Base-by-base conservation (phyloP, 2,888 invertebrate species). In the Spilarctia lutea region DNA sequence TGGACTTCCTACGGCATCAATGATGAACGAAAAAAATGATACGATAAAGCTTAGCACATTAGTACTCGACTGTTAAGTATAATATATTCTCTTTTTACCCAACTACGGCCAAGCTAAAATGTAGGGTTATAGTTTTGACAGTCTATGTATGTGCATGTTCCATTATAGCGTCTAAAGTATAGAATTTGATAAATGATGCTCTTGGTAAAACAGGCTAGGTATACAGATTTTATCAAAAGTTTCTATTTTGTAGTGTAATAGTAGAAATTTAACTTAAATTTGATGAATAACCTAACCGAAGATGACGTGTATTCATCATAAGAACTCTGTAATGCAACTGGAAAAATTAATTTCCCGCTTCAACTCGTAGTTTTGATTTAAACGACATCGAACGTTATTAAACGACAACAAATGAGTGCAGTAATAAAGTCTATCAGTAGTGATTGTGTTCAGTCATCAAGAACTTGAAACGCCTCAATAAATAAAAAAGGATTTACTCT, bases 401-500 rank as follows among this genome's bases (percentile, higher is more conserved):
- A 65, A 39, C 52, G 27, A 30, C 48, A 63, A 42, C 68, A 56
- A 77, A 68, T 75, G 66, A 73, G 39, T 73, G 56, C 0, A 71
- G 27, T n/a, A 75, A 79, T 71, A 72, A 75, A 78, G 39, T 70
- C 45, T 68, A 72, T 75, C 63, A 65, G 16, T 68, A 71, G 48
- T 42, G 68, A 76, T 79, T 71, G 52, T 63, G 33, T 72, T 72
- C 68, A 74, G 69, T 73, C 80, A 78, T 76, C 76, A 77, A 77
- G 39, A 77, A 80, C 72, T 79, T 79, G 45, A 80, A 84, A 82
- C 73, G 75, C 65, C 65, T 72, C 76, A 86, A 88, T 89, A 87
- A 89, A 89, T 86, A 86, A 86, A 84, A 81, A 80, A 75, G 80
- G 85, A 84, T 86, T 87, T 79, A 76, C 78, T 79, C 78, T 81